Percentiles rank a stretch among this genome's conserved stretches.
phyloP scores from a whole-genome alignment of 2,888 invertebrate genomes.

The Orchesellides sinensis region DNA sequence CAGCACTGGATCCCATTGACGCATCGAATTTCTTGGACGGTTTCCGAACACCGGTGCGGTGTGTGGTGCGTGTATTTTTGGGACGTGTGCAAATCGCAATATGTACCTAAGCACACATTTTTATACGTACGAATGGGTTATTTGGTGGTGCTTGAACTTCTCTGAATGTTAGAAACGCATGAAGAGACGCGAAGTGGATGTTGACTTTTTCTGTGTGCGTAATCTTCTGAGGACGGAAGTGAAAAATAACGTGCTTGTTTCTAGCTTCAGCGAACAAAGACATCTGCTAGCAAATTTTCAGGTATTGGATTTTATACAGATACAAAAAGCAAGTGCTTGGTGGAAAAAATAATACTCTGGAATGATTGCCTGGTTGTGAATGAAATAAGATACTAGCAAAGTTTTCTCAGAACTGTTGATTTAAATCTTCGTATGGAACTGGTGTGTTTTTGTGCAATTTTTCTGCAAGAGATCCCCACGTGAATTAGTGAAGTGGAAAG shows the following conservation, averaged over 20 bases:
- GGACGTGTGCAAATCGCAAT: too few species aligned
- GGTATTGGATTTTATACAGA: neutral
- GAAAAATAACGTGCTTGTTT: conserved; percentile 10
- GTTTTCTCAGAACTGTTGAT: conserved; percentile 5
- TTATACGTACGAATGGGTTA: neutral
- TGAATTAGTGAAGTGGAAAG: conserved; percentile 23
- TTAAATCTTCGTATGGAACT: neutral
- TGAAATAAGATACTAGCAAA: neutral
- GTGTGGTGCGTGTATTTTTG: conserved; percentile 13
- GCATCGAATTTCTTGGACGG: conserved; percentile 38
- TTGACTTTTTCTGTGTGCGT: neutral
- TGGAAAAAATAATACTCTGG: too few species aligned
- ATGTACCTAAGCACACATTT: too few species aligned
- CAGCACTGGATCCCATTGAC: conserved; percentile 20
- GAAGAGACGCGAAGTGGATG: neutral
- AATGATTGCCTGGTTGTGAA: conserved; percentile 22
- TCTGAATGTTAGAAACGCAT: neutral
- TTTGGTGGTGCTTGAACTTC: neutral
- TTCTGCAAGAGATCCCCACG: neutral
- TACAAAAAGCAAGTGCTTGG: neutral
- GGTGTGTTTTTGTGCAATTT: neutral
- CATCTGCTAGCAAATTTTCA: conserved; percentile 40
- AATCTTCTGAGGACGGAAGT: conserved; percentile 31
- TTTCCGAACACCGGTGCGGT: conserved; percentile 23
- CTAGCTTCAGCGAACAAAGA: conserved; percentile 41